Percentiles rank a stretch among this genome's conserved stretches.
phyloP scores from a whole-genome alignment of 2,797 vertebrate genomes.

The Pipistrellus nathusii region DNA sequence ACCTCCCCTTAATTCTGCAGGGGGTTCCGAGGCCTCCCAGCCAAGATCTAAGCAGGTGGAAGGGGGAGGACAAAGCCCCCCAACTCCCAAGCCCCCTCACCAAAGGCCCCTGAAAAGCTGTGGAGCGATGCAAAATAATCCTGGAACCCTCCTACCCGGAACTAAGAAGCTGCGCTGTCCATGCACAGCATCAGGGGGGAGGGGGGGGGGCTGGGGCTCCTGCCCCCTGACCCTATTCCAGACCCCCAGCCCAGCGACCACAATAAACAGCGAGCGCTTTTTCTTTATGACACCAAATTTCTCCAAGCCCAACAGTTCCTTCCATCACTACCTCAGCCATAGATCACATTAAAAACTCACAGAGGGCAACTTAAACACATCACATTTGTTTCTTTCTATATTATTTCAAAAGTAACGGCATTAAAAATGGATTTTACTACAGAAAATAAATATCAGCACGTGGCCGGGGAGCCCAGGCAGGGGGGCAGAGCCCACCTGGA shows the following conservation, averaged over 20 bases:
- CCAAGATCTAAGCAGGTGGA: constrained; percentile 29
- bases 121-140: constrained; percentile 34
- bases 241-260: constrained; percentile 63
- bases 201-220: not conserved
- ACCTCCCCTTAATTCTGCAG: constrained; percentile 54
- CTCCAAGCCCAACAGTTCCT: constrained; percentile 54
- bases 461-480: constrained; percentile 62
- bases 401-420: constrained; percentile 81
- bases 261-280: constrained; percentile 73
- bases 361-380: constrained; percentile 78
- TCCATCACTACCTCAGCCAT: constrained; percentile 67
- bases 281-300: constrained; percentile 73
- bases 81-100: constrained; percentile 30
- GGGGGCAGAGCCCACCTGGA: constrained; percentile 73
- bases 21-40: constrained; percentile 28
- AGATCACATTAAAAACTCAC: constrained; percentile 76
- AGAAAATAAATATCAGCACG: constrained; percentile 72
- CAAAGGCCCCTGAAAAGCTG: constrained; percentile 38
- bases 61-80: not conserved
- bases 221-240: constrained; percentile 70
- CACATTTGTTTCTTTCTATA: constrained; percentile 77
- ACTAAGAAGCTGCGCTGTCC: not conserved
- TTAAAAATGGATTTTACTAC: constrained; percentile 74
- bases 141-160: not conserved
- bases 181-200: not conserved